phyloP scores from a whole-genome alignment of 2,888 invertebrate species.

The Pimpla rufipes region DNA sequence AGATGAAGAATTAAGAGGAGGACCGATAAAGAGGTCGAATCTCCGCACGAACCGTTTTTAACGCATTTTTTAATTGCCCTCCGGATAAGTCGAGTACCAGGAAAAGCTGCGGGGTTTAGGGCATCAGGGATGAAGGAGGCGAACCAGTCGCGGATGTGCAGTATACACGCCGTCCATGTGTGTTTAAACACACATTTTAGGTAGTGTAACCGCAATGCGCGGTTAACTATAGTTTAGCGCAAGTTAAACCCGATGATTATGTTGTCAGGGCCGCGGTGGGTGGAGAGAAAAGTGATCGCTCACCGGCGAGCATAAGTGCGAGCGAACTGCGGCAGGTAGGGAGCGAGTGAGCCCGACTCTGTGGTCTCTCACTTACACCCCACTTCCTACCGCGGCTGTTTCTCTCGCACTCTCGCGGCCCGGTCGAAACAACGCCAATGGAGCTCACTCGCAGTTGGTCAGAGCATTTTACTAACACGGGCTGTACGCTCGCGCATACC shows the following conservation, averaged over 20 bases:
- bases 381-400: background rate
- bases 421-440: constrained; percentile 31
- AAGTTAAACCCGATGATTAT: constrained; percentile 85
- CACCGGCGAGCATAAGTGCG: constrained; percentile 74
- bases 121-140: constrained; percentile 21
- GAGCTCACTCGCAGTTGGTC: constrained; percentile 32
- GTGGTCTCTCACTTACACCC: constrained; percentile 38
- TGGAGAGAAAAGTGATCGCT: constrained; percentile 84
- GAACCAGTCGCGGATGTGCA: constrained; percentile 16
- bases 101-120: constrained; percentile 15
- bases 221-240: constrained; percentile 84
- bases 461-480: constrained; percentile 41
- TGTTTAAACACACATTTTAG: constrained; percentile 83
- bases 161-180: constrained; percentile 37
- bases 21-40: too few species aligned
- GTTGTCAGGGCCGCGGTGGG: constrained; percentile 83
- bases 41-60: too few species aligned
- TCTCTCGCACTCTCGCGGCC: constrained; percentile 26
- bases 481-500: constrained; percentile 39
- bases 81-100: background rate
- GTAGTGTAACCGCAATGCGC: constrained; percentile 81
- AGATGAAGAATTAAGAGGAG: too few species aligned
- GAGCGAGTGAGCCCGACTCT: constrained; percentile 51
- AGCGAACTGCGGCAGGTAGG: constrained; percentile 53
- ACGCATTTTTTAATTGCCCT: too few species aligned